Evolutionary conservation across 2,797 vertebrate genomes (phyloP).

Genomic region (Cossypha caffra): DNA sequence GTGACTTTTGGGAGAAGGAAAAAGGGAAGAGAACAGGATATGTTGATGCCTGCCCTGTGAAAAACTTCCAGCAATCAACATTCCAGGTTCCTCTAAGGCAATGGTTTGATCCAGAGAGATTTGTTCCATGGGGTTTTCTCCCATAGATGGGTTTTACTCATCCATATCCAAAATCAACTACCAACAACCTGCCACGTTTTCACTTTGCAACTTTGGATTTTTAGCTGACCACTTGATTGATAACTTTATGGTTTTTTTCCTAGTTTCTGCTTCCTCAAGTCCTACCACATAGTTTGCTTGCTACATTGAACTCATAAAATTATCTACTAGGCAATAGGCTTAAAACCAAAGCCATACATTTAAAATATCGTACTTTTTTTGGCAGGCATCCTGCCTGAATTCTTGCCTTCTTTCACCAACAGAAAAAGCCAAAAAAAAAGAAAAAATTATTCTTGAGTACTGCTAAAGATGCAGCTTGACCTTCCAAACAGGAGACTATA

Average conservation of each 20-base stretch:
- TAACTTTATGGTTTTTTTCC: background rate
- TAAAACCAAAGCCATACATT: background rate
- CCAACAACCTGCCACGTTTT: rapidly evolving
- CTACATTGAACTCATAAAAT: background rate
- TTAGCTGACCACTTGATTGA: background rate
- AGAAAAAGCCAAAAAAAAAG: background rate
- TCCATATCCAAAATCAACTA: background rate
- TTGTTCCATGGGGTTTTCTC: background rate
- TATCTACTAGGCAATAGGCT: background rate
- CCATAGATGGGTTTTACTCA: background rate
- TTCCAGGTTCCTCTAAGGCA: background rate
- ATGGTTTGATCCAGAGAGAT: background rate
- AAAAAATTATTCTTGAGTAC: background rate
- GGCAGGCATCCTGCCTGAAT: background rate
- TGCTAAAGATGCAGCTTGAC: background rate
- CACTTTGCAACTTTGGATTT: background rate
- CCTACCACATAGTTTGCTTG: background rate
- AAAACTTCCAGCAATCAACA: background rate
- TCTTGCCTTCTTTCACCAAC: background rate
- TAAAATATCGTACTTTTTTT: background rate
- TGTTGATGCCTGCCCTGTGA: background rate
- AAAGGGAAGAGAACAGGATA: background rate
- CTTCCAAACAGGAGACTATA: background rate
- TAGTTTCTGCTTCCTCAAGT: background rate
- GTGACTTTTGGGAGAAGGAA: background rate